phyloP scores from a whole-genome alignment of 1,140 invertebrate genomes.

The Monomorium pharaonis region DNA sequence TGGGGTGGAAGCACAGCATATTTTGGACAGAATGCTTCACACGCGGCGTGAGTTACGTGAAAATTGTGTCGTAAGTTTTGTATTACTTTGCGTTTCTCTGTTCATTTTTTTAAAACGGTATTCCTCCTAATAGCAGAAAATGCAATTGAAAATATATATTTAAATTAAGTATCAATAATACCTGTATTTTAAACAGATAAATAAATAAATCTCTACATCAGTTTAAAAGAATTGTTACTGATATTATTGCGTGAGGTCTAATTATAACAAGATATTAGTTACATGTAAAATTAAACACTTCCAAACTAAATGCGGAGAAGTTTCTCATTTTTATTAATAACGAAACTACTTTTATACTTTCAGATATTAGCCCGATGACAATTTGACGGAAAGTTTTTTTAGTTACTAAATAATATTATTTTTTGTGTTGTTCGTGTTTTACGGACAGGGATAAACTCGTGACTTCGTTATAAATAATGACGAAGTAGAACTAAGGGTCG shows the following conservation, averaged over 20 bases:
- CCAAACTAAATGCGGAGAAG: neutral
- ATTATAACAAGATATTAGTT: neutral
- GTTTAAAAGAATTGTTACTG: neutral
- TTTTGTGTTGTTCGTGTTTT: constrained; percentile 11
- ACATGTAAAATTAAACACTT: neutral
- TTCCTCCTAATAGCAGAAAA: neutral
- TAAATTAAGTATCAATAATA: neutral
- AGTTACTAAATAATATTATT: constrained; percentile 32
- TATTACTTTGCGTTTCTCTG: neutral
- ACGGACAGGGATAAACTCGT: constrained; percentile 55
- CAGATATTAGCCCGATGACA: neutral
- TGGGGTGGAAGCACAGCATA: constrained; percentile 72
- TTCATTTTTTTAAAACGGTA: neutral
- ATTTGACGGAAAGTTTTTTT: neutral
- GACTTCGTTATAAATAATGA: constrained; percentile 50
- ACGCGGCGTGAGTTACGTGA: neutral
- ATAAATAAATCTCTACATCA: neutral
- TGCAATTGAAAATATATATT: neutral
- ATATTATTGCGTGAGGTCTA: neutral
- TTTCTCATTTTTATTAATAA: neutral
- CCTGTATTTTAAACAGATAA: neutral
- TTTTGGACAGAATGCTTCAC: constrained; percentile 57
- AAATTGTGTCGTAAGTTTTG: neutral
- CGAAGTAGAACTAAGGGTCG: constrained; percentile 46
- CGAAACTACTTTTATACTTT: neutral